Evolutionary conservation across 2,797 vertebrate genomes (phyloP).

Genomic region (Scarus forsteni): DNA sequence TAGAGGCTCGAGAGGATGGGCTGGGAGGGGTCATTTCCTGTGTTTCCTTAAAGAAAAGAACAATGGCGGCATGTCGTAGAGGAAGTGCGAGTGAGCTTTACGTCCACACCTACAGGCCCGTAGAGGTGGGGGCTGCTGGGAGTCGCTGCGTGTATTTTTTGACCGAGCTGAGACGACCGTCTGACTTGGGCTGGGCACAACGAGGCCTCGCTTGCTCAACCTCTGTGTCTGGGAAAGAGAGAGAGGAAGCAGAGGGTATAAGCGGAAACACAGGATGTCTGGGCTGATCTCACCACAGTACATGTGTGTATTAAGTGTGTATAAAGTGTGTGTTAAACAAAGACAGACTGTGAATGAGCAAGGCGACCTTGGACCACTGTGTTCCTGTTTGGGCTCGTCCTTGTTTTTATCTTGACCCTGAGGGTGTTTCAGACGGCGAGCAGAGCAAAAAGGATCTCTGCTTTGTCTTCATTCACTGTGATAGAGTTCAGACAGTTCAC

Average conservation of each 20-base stretch:
- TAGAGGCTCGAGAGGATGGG: constrained; percentile 54
- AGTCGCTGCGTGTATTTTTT: constrained; percentile 41
- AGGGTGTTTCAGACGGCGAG: constrained; percentile 15
- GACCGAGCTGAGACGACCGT: constrained; percentile 40
- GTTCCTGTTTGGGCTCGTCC: constrained; percentile 60
- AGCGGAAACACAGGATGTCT: constrained; percentile 71
- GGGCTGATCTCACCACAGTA: constrained; percentile 49
- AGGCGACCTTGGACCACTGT: constrained; percentile 38
- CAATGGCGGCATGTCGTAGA: constrained; percentile 67
- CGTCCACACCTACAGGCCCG: constrained; percentile 47
- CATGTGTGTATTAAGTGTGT: constrained; percentile 1
- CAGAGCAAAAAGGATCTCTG: constrained; percentile 21
- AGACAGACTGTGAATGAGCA: background rate
- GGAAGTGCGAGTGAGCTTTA: constrained; percentile 57
- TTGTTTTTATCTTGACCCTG: constrained; percentile 52
- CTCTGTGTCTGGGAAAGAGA: constrained; percentile 52
- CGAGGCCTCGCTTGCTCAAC: constrained; percentile 3
- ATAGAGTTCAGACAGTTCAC: constrained; percentile 55
- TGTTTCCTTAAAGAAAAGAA: constrained; percentile 52
- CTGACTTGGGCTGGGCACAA: constrained; percentile 51
- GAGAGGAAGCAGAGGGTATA: constrained; percentile 65
- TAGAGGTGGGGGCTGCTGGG: constrained; percentile 14
- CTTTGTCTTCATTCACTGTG: constrained; percentile 44
- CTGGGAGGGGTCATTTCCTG: constrained; percentile 77
- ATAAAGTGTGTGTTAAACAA: constrained; percentile 6